A percentile compares a stretch with the other conserved stretches of the same genome.
Evolutionary conservation across 1,140 invertebrate species (phyloP).

Genomic region (Drosophila nigromelanica): DNA sequence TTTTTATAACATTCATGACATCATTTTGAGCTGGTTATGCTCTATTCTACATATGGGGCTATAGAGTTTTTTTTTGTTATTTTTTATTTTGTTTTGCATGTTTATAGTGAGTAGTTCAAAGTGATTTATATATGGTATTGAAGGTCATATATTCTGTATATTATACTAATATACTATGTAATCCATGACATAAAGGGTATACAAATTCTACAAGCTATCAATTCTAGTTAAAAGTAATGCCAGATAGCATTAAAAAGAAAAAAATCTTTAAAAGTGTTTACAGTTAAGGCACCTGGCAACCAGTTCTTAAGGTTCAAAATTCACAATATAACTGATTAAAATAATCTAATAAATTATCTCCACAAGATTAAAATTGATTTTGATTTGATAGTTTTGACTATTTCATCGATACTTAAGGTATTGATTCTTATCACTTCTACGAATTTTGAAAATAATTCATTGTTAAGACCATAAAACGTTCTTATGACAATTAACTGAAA

Average conservation of each 20-base stretch:
- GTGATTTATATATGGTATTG: conserved; percentile 2
- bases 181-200: no score
- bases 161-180: no score
- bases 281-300: conserved; percentile 13
- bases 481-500: not conserved
- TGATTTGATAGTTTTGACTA: conserved; percentile 13
- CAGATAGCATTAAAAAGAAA: conserved; percentile 11
- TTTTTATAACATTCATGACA: conserved; percentile 43
- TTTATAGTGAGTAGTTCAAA: not conserved
- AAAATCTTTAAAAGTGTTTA: not conserved
- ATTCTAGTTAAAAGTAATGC: conserved; percentile 9
- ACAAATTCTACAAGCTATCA: not conserved
- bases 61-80: conserved; percentile 6
- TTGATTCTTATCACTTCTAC: conserved; percentile 25
- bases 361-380: conserved; percentile 28
- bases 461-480: no score
- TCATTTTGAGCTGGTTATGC: conserved; percentile 30
- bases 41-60: conserved; percentile 3
- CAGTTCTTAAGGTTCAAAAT: conserved; percentile 7
- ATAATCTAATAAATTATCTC: conserved; percentile 44
- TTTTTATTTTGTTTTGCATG: conserved; percentile 5
- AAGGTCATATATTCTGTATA: conserved; percentile 4
- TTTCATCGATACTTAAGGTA: conserved; percentile 20
- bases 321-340: conserved; percentile 9
- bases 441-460: not conserved